Percentiles rank a stretch among this genome's conserved stretches.
These are phyloP conservation scores for Macrotis lagotis DNA, from an alignment of 2,113 vertebrate species.

Conservation along the genomic window DNA sequence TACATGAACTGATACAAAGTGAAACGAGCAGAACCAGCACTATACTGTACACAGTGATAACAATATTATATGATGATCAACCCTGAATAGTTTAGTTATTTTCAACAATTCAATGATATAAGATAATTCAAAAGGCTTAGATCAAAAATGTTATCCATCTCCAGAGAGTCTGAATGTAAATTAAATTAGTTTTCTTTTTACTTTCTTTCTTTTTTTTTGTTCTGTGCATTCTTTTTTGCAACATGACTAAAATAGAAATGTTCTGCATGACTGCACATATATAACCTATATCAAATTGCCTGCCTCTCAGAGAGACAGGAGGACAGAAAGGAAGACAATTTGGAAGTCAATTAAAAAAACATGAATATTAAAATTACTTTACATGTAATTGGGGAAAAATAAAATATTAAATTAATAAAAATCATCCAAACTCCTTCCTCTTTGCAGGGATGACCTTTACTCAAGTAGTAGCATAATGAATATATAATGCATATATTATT, in stretches of 20 bases:
- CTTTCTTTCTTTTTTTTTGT: background rate
- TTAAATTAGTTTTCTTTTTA: background rate
- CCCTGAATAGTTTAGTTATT: background rate
- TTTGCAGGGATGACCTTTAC: background rate
- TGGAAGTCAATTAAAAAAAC: background rate
- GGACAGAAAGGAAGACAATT: background rate
- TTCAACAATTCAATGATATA: background rate
- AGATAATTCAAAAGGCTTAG: background rate
- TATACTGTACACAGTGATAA: background rate
- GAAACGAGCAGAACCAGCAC: background rate
- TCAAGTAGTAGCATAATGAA: background rate
- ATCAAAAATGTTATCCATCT: background rate
- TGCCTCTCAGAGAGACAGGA: background rate
- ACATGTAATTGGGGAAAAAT: background rate
- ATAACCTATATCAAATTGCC: background rate
- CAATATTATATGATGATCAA: background rate
- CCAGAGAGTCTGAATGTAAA: background rate
- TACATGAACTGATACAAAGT: background rate
- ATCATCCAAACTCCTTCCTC: background rate
- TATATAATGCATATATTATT: background rate
- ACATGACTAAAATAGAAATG: background rate
- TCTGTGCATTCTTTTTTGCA: background rate
- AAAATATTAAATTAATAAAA: background rate
- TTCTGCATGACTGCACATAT: background rate
- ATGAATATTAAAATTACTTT: background rate